Evolutionary conservation across 2,113 vertebrate genomes (phyloP).

Genomic region (Microtus oregoni): DNA sequence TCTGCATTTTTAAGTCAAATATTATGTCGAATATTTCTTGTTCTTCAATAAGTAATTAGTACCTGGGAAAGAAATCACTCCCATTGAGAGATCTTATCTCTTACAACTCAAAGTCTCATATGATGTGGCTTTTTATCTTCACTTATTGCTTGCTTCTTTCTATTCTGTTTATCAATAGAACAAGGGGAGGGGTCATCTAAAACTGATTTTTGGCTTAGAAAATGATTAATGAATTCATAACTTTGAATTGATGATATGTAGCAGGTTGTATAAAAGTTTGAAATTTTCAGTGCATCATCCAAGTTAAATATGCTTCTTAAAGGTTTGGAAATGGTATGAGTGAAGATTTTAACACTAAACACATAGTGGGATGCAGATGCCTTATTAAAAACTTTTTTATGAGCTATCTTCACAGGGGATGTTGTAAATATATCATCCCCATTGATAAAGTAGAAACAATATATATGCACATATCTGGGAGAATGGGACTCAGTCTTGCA

Average conservation of each 20-base stretch:
- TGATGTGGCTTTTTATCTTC: neutral
- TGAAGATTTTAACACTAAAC: neutral
- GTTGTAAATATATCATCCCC: neutral
- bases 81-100: neutral
- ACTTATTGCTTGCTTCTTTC: too few relatives aligned
- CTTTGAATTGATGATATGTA: neutral
- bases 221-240: neutral
- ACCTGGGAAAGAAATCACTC: neutral
- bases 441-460: neutral
- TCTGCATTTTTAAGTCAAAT: neutral
- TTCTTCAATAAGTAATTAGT: neutral
- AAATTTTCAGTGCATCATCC: neutral
- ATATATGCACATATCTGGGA: neutral
- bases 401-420: neutral
- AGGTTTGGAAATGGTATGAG: neutral
- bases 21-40: neutral
- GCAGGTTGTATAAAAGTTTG: neutral
- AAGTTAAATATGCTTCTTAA: neutral
- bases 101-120: neutral
- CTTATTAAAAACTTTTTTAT: neutral
- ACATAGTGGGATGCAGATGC: accelerated
- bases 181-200: neutral
- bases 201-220: neutral
- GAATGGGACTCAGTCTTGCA: neutral
- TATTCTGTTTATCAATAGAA: neutral